A percentile compares a stretch with the other conserved stretches of the same genome.
Conservation (phyloP, 2,113 vertebrate genomes). For the Lycaon pictus region DNA sequence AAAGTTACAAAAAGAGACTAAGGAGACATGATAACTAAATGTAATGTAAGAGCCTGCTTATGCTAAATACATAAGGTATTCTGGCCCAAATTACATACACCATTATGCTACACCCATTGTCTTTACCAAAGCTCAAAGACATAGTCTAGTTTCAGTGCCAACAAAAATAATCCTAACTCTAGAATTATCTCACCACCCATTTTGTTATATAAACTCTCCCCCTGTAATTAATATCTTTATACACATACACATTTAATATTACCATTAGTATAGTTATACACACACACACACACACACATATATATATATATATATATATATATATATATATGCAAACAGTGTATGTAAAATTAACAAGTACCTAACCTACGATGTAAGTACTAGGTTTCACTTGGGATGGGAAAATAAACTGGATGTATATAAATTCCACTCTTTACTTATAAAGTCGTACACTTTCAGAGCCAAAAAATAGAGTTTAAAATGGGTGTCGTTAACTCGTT, state of each 20-base stretch:
- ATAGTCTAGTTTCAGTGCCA: slow-evolving; percentile 23
- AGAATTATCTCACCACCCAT: slow-evolving; percentile 24
- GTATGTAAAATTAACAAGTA: slow-evolving; percentile 7
- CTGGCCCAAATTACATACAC: too few species aligned
- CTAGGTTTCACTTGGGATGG: background rate
- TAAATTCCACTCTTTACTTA: slow-evolving; percentile 4
- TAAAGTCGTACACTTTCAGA: slow-evolving; percentile 25
- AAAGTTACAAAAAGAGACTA: background rate
- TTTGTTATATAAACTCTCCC: slow-evolving; percentile 40
- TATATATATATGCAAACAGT: background rate
- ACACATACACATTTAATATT: background rate
- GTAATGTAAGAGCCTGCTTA: background rate
- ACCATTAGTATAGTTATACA: background rate
- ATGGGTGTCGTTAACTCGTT: background rate
- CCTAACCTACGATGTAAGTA: background rate
- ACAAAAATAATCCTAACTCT: slow-evolving; percentile 39
- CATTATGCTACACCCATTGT: background rate
- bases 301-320: too few species aligned
- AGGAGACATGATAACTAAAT: background rate
- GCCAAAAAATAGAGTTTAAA: slow-evolving; percentile 32
- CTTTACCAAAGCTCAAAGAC: slow-evolving; percentile 22
- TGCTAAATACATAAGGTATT: too few species aligned
- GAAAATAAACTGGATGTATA: background rate
- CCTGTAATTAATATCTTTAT: background rate
- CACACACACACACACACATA: background rate